Evolutionary conservation across 2,888 invertebrate genomes (phyloP), one percentile per base, ranked within the genome.

Genomic region (Pterostichus madidus): DNA sequence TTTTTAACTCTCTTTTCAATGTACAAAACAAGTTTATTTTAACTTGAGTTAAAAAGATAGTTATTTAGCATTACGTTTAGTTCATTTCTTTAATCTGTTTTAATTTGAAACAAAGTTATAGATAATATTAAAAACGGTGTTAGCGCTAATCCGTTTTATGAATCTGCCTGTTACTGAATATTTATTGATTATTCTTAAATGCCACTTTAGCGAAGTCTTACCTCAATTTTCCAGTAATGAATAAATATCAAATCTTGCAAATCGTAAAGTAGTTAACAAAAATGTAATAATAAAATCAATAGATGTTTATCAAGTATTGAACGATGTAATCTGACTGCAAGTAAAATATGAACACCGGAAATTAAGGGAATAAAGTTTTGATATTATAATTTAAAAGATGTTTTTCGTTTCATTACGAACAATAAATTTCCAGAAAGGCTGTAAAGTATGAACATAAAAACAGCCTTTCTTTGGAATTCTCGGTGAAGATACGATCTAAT

Each of bases 281-380:
- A 24, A 2, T 17, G 24, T 2, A 32, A 61, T 11, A 24, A 32
- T 11, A 35, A 64, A 64, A 64, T 64, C 64, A 13, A 64, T 64
- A 64, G 64, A 64, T 64, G 35, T n/a, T 32, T 24, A 59, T 59
- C 59, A 17, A 8, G n/a, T 17, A 5, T 17, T 56, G 24, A 64
- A 64, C 8, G 64, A 35, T 64, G 11, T 31, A 31, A 59, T 59
- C 59, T 31, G 8, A 31, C 0, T 53, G 11, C 15, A 53, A 17
- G 59, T 8, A 59, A 59, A 59, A 11, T 59, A 64, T 13, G 64
- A 35, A 64, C 35, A 35, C 31, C 32, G 64, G 64, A 64, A 64
- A 64, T 64, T 64, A 64, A 64, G 11, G 35, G 35, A 35, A 35
- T 64, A 64, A 64, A 64, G 32, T 59, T 64, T 64, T 64, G 35